Percentiles rank a stretch among this genome's conserved stretches.
Evolutionary conservation across 2,113 vertebrate species (phyloP).

Genomic region (Origma solitaria): DNA sequence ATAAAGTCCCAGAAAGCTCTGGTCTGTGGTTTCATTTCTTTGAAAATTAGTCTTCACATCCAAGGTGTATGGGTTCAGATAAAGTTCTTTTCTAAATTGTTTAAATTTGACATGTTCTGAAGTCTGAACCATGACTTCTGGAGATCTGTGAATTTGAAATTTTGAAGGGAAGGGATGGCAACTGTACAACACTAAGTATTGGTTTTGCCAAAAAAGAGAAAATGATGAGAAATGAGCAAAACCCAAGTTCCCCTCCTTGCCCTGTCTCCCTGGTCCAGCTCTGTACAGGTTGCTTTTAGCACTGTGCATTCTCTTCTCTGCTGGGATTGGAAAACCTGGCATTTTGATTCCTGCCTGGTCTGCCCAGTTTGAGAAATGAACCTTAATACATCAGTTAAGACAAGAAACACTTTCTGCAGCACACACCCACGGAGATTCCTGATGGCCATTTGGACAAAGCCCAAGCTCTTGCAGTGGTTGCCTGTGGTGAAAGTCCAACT

Average conservation of each 20-base stretch:
- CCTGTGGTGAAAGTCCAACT: neutral
- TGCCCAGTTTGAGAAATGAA: neutral
- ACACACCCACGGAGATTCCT: neutral
- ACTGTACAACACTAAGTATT: neutral
- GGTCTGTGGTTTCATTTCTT: neutral
- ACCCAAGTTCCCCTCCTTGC: neutral
- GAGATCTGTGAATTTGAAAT: neutral
- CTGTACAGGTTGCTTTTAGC: neutral
- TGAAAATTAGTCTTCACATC: neutral
- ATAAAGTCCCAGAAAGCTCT: neutral
- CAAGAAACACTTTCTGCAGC: neutral
- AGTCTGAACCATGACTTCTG: neutral
- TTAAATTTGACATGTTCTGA: neutral
- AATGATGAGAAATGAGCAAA: neutral
- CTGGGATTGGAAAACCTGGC: neutral
- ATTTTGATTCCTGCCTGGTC: neutral
- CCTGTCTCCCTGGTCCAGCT: neutral
- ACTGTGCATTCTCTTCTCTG: neutral
- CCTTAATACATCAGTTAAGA: neutral
- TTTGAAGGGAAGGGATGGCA: neutral
- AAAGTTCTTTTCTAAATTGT: neutral
- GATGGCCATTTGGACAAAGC: neutral
- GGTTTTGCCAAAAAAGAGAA: neutral
- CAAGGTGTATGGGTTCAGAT: neutral
- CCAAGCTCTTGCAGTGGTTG: neutral